phyloP scores from a whole-genome alignment of 2,888 invertebrate genomes.

The Elegia similella region DNA sequence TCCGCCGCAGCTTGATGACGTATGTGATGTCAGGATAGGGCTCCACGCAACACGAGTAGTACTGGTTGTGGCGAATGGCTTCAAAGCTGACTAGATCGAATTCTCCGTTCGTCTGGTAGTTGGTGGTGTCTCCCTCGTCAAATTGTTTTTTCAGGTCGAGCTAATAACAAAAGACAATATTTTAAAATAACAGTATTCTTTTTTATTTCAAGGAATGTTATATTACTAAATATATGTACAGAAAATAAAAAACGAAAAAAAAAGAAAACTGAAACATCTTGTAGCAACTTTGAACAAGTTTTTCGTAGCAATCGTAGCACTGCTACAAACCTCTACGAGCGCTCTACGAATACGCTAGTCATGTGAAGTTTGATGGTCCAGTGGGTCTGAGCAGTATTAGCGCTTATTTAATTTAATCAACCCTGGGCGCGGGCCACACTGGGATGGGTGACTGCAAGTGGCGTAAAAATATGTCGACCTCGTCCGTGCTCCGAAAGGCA shows the following conservation, averaged over 20 bases:
- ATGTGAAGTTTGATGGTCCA: not conserved
- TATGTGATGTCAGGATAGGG: constrained; percentile 93
- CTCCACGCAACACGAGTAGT: constrained; percentile 90
- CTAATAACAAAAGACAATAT: constrained; percentile 55
- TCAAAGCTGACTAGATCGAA: constrained; percentile 91
- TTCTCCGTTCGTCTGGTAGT: constrained; percentile 95
- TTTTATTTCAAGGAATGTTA: not conserved
- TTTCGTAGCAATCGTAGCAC: not conserved
- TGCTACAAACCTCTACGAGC: not conserved
- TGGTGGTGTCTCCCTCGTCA: constrained; percentile 91
- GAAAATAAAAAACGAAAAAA: no score
- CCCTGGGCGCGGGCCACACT: no score
- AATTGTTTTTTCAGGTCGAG: constrained; percentile 88
- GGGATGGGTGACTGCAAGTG: no score
- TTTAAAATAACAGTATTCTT: not conserved
- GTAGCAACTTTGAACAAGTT: not conserved
- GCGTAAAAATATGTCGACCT: not conserved
- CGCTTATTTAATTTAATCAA: no score
- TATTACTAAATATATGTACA: no score
- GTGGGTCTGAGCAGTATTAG: no score
- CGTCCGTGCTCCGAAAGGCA: no score
- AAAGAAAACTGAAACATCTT: not conserved
- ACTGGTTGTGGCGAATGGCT: constrained; percentile 86
- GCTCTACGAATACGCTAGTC: not conserved
- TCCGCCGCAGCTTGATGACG: constrained; percentile 86